These are phyloP conservation scores for Drosophila obscura DNA, from an alignment of 1,140 invertebrate species.

Conservation along the genomic window DNA sequence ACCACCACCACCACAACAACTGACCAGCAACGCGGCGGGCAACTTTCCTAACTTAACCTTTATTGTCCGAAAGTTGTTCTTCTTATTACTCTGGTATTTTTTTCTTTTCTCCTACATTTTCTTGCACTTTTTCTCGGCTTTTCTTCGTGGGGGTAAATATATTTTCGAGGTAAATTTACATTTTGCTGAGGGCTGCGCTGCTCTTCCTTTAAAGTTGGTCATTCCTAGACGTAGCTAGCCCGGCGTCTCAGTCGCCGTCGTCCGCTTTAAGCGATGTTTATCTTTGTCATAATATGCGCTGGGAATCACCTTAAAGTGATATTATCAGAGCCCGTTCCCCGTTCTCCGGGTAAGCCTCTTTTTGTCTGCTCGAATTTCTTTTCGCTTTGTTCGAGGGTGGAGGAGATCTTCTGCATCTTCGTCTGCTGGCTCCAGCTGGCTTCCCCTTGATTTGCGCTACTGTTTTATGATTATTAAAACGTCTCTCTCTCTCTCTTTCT, in stretches of 20 bases:
- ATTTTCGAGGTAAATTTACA: conserved; percentile 64
- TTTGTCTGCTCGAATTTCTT: conserved; percentile 46
- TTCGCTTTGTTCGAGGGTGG: conserved; percentile 21
- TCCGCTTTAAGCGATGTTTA: conserved; percentile 71
- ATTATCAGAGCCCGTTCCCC: conserved; percentile 62
- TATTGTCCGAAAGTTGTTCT: conserved; percentile 82
- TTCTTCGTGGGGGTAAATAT: conserved; percentile 29
- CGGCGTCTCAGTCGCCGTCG: conserved; percentile 11
- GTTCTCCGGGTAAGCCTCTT: conserved; percentile 15
- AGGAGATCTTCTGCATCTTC: conserved; percentile 17
- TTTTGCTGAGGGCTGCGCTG: conserved; percentile 43
- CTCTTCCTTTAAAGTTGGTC: conserved; percentile 67
- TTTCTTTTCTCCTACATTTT: conserved; percentile 51
- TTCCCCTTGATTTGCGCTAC: conserved; percentile 39
- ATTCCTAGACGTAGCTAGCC: conserved; percentile 15
- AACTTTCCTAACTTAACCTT: conserved; percentile 82
- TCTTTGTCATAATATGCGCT: conserved; percentile 82
- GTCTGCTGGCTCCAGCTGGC: background rate
- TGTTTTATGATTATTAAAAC: conserved; percentile 61
- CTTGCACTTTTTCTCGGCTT: conserved; percentile 49
- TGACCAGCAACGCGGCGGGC: conserved; percentile 55
- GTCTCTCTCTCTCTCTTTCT: conserved; percentile 14
- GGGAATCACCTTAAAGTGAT: conserved; percentile 78
- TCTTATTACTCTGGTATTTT: conserved; percentile 61
- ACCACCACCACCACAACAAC: conserved; percentile 38